Evolutionary conservation across 1,140 invertebrate genomes (phyloP).

Genomic region (Philaenus spumarius): DNA sequence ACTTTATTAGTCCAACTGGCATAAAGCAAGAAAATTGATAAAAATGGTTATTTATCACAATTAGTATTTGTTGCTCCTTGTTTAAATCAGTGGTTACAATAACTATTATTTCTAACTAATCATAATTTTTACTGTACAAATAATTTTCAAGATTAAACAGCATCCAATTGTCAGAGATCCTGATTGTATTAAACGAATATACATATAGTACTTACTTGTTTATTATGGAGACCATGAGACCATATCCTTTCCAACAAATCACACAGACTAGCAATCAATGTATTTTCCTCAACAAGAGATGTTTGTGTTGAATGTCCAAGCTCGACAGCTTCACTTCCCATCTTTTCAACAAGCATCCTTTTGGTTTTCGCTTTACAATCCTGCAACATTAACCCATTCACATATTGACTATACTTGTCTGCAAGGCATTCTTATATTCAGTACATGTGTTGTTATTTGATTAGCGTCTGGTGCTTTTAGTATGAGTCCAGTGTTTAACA

Average conservation of each 20-base stretch:
- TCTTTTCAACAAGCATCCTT: slow-evolving; percentile 95
- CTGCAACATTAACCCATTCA: slow-evolving; percentile 54
- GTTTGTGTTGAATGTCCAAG: slow-evolving; percentile 44
- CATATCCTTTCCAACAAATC: slow-evolving; percentile 96
- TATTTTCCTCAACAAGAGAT: slow-evolving; percentile 87
- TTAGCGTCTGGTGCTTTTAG: slow-evolving; percentile 95
- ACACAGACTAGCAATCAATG: slow-evolving; percentile 93
- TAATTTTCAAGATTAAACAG: background rate
- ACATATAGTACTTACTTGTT: slow-evolving; percentile 52
- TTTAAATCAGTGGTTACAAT: no score
- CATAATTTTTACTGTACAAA: background rate
- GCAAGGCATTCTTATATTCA: slow-evolving; percentile 97
- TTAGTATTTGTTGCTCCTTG: no score
- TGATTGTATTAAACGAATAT: background rate
- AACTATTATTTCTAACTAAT: no score
- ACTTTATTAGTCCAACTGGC: no score
- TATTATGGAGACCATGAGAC: slow-evolving; percentile 93
- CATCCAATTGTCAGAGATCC: background rate
- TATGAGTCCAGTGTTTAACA: slow-evolving; percentile 39
- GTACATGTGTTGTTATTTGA: slow-evolving; percentile 94
- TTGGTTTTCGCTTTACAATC: slow-evolving; percentile 93
- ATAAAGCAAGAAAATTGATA: no score
- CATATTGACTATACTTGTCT: slow-evolving; percentile 89
- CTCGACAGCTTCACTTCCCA: slow-evolving; percentile 90
- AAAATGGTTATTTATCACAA: no score